These are phyloP conservation scores for Drosophila multiciliata DNA, from an alignment of 2,888 invertebrate species.

Conservation along the genomic window DNA sequence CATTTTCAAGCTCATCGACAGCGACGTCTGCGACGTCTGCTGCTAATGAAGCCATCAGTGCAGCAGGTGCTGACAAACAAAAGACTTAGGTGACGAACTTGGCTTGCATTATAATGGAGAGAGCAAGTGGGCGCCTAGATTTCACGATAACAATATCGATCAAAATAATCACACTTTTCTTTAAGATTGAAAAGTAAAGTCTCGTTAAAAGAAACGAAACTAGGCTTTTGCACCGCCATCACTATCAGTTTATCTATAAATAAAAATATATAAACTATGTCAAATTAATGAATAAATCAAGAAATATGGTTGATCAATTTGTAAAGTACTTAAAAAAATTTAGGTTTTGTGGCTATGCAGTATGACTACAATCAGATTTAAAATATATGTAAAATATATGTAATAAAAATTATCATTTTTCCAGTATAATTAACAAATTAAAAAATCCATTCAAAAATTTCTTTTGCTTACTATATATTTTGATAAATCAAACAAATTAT, in stretches of 20 bases:
- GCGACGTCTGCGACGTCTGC: background rate
- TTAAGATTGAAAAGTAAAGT: background rate
- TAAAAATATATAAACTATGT: background rate
- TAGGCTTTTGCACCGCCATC: background rate
- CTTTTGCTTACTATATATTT: background rate
- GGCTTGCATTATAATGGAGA: slow-evolving; percentile 42
- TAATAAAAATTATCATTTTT: too few relatives aligned
- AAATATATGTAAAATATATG: too few relatives aligned
- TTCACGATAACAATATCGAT: slow-evolving; percentile 4
- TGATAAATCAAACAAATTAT: background rate
- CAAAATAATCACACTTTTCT: background rate
- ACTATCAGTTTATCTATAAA: background rate
- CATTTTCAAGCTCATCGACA: slow-evolving; percentile 66
- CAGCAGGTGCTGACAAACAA: slow-evolving; percentile 61
- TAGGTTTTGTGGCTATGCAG: background rate
- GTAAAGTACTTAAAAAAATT: background rate
- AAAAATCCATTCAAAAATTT: background rate
- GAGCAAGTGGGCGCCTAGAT: slow-evolving; percentile 35
- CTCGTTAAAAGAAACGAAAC: background rate
- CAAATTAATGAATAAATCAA: background rate
- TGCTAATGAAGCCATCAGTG: slow-evolving; percentile 65
- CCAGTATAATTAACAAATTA: too few relatives aligned
- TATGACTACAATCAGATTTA: background rate
- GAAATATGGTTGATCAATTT: background rate
- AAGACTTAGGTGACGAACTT: slow-evolving; percentile 78